phyloP scores from a whole-genome alignment of 2,113 vertebrate genomes.

The Clarias batrachus region DNA sequence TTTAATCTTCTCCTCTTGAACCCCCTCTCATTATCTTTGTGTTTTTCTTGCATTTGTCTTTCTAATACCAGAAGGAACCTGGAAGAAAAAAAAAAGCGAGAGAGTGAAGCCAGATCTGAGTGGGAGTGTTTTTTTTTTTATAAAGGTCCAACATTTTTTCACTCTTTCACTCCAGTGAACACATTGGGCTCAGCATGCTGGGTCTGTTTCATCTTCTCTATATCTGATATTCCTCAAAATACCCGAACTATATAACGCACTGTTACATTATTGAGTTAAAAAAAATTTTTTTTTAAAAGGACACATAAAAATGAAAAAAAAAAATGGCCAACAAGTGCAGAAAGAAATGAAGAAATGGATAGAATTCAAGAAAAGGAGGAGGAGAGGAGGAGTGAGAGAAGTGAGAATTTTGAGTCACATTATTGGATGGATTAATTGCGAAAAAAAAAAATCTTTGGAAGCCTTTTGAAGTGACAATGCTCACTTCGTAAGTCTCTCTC shows the following conservation, averaged over 20 bases:
- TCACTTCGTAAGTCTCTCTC: conserved; percentile 11
- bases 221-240: conserved; percentile 11
- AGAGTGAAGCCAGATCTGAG: conserved; percentile 39
- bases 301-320: not conserved
- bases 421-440: conserved; percentile 59
- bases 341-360: conserved; percentile 27
- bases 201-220: conserved; percentile 14
- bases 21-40: not conserved
- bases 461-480: conserved; percentile 56
- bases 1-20: conserved; percentile 21
- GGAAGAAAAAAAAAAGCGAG: conserved; percentile 42
- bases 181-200: not conserved
- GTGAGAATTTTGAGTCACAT: conserved; percentile 71
- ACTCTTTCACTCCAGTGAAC: not conserved
- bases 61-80: conserved; percentile 40
- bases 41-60: not conserved
- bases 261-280: not conserved
- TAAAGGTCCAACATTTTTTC: conserved; percentile 9
- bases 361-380: conserved; percentile 34
- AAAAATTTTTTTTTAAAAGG: no score
- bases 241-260: not conserved
- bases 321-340: conserved; percentile 18
- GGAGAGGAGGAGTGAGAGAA: conserved; percentile 54
- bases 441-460: conserved; percentile 66
- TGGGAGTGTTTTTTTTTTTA: conserved; percentile 29